Base-by-base conservation (phyloP, 2,113 vertebrate species). In the Lepisosteus osseus region DNA sequence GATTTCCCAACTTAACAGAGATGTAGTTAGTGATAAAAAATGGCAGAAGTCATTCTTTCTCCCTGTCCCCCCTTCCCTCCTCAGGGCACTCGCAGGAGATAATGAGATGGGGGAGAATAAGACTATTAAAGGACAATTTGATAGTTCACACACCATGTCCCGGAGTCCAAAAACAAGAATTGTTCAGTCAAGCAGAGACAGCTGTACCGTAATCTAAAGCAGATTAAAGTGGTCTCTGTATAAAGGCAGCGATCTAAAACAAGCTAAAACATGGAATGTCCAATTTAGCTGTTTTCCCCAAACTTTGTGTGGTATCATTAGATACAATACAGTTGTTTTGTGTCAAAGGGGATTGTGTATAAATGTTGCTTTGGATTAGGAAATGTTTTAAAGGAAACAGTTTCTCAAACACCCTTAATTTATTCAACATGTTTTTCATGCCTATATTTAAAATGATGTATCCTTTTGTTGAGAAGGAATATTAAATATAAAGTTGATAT, bases 81-180 rank as follows among this genome's bases (percentile, higher is more conserved):
- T 40, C 43, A 0, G 0, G 61, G 41, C 45, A 55, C 29, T 29
- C 11, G 72, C 0, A 11, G 57, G 57, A 78, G 79, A 68, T 81
- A 85, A 80, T 15, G n/a, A 86, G 77, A 44, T 70, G 84, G 83
- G 29, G 84, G 84, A 80, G 76, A 86, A 87, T 84, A 76, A 70
- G 79, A 80, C 84, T 80, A 90, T 90, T 90, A 90, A 82, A 84
- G 74, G 79, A 85, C 82, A 83, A 83, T 90, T 87, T 88, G 79
- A 84, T 82, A 73, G 83, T 83, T 86, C 75, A 82, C 81, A 80
- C 85, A 80, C 79, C 78, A 71, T 81, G 85, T 85, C 79, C 29
- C 64, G 29, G 69, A 17, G 5, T 83, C 79, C 79, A 70, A 70
- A 86, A 85, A 89, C 85, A 87, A 85, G 85, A 84, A 68, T 76